These are phyloP conservation scores for Aplysia californica DNA, from an alignment of 1,140 invertebrate genomes.

Conservation along the genomic window DNA sequence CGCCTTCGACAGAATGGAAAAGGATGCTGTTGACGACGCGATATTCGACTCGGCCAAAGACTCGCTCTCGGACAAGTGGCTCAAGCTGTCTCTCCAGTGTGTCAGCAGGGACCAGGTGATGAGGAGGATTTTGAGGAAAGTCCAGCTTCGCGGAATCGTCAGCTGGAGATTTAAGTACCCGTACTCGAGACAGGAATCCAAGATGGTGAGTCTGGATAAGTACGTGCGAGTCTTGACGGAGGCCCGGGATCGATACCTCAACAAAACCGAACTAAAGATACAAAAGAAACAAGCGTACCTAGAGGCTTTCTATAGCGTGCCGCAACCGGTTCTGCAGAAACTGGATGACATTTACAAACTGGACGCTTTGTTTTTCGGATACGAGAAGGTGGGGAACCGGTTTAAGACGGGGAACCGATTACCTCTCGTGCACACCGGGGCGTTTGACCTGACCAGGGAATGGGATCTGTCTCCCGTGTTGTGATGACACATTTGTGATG, in stretches of 20 bases:
- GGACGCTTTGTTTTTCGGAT: neutral
- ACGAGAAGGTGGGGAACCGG: neutral
- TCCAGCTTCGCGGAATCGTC: constrained; percentile 55
- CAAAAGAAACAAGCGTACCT: constrained; percentile 25
- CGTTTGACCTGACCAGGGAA: neutral
- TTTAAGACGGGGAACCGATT: neutral
- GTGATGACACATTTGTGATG: neutral
- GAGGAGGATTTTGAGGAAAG: constrained; percentile 46
- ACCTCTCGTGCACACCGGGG: neutral
- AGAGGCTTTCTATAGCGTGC: constrained; percentile 15
- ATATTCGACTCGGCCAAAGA: constrained; percentile 45
- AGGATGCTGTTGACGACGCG: constrained; percentile 47
- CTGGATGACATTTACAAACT: constrained; percentile 1
- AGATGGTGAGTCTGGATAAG: neutral
- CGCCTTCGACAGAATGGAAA: constrained; percentile 38
- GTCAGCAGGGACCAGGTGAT: constrained; percentile 46
- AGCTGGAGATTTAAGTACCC: constrained; percentile 43
- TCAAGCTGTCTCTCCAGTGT: constrained; percentile 37
- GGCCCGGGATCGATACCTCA: neutral
- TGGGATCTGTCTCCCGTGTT: neutral
- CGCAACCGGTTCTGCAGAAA: constrained; percentile 9
- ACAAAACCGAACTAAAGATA: neutral
- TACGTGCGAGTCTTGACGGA: constrained; percentile 12
- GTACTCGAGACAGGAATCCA: neutral
- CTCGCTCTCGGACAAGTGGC: constrained; percentile 36